Evolutionary conservation across 1,140 invertebrate species (phyloP).

Genomic region (Chymomyza costata): DNA sequence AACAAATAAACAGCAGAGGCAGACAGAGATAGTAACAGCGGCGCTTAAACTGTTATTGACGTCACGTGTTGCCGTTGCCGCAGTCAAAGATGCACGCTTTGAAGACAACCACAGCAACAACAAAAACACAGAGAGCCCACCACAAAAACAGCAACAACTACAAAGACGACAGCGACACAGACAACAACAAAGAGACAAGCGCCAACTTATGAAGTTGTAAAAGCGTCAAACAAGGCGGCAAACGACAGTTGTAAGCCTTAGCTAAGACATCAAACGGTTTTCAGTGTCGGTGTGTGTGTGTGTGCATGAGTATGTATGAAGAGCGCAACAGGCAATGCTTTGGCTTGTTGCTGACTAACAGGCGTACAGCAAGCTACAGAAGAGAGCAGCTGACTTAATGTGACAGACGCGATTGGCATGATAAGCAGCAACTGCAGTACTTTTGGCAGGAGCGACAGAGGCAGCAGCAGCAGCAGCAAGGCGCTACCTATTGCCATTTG

Average conservation of each 20-base stretch:
- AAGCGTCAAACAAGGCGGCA: conserved; percentile 32
- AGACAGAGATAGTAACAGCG: conserved; percentile 1
- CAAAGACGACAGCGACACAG: conserved; percentile 14
- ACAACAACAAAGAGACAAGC: conserved; percentile 9
- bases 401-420: conserved; percentile 24
- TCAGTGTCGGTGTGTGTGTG: conserved; percentile 2
- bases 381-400: conserved; percentile 30
- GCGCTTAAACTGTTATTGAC: conserved; percentile 21
- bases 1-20: background rate
- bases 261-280: conserved; percentile 18
- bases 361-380: conserved; percentile 43
- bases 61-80: conserved; percentile 16
- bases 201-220: conserved; percentile 61
- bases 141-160: conserved; percentile 14
- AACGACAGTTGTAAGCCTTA: too few species aligned
- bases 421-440: too few species aligned
- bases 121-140: too few species aligned
- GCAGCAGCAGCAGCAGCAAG: too few species aligned
- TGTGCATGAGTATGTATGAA: conserved; percentile 9
- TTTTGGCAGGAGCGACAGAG: too few species aligned
- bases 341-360: conserved; percentile 44
- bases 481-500: too few species aligned
- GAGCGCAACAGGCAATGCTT: conserved; percentile 60
- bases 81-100: too few species aligned
- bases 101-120: too few species aligned